Conservation (phyloP, 2,888 invertebrate species). For the Cerastis rubricosa region DNA sequence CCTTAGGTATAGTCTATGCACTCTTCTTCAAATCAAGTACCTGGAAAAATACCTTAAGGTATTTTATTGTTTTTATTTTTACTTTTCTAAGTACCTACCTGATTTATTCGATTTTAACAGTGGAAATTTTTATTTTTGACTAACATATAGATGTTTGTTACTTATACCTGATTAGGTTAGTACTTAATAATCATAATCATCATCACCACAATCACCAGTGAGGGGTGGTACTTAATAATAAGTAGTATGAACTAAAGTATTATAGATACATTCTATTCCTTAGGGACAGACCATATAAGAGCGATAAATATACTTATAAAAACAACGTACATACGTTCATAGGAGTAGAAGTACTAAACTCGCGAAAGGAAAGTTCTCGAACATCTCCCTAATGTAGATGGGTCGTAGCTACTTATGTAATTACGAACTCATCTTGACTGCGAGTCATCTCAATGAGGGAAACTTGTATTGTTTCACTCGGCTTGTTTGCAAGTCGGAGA, state of each 20-base stretch:
- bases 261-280: background rate
- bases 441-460: conserved; percentile 72
- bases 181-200: too few species aligned
- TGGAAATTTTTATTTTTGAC: background rate
- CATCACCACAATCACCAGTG: too few species aligned
- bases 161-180: background rate
- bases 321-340: background rate
- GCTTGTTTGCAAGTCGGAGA: conserved; percentile 68
- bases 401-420: conserved; percentile 72
- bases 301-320: conserved; percentile 10
- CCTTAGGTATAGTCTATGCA: background rate
- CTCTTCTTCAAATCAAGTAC: background rate
- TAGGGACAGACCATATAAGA: background rate
- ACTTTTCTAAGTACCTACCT: too few species aligned
- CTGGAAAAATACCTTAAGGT: too few species aligned
- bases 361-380: conserved; percentile 55
- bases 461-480: conserved; percentile 79
- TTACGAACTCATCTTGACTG: conserved; percentile 77
- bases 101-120: background rate
- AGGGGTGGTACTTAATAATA: background rate
- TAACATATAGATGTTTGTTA: background rate
- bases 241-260: background rate
- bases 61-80: too few species aligned
- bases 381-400: conserved; percentile 64
- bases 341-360: conserved; percentile 29